Percentiles rank a stretch among this genome's conserved stretches.
phyloP scores from a whole-genome alignment of 2,797 vertebrate genomes.

The Hypotaenidia philippensis region DNA sequence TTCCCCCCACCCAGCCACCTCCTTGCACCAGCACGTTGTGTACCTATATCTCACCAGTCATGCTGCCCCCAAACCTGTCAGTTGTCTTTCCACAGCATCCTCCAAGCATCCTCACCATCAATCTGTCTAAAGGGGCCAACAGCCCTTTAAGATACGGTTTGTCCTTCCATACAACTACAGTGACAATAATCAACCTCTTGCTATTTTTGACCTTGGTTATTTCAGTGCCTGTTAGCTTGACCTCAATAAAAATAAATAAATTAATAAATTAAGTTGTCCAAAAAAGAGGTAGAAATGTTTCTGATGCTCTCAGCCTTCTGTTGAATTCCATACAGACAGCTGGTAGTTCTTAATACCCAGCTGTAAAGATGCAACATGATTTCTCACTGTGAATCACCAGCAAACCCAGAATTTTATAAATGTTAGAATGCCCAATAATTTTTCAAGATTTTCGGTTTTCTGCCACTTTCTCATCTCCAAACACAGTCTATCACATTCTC shows the following conservation, averaged over 20 bases:
- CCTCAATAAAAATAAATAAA: background rate
- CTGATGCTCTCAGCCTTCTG: background rate
- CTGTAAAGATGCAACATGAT: background rate
- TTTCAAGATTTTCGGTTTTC: background rate
- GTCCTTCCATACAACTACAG: background rate
- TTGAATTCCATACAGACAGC: background rate
- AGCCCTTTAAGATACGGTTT: background rate
- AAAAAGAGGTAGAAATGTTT: background rate
- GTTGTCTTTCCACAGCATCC: background rate
- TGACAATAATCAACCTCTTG: background rate
- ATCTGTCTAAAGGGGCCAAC: background rate
- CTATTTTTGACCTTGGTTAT: background rate
- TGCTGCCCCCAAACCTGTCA: background rate
- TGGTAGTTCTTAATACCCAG: background rate
- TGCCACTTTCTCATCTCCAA: background rate
- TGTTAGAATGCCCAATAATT: background rate
- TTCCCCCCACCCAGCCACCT: background rate
- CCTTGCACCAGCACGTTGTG: background rate
- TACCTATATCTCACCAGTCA: accelerated
- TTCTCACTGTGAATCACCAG: background rate
- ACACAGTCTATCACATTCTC: background rate
- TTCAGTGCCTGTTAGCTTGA: background rate
- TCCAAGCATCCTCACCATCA: background rate
- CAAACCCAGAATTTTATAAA: background rate
- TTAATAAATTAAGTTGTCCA: background rate